Conservation (phyloP, 2,113 vertebrate species). For the Phalacrocorax aristotelis region DNA sequence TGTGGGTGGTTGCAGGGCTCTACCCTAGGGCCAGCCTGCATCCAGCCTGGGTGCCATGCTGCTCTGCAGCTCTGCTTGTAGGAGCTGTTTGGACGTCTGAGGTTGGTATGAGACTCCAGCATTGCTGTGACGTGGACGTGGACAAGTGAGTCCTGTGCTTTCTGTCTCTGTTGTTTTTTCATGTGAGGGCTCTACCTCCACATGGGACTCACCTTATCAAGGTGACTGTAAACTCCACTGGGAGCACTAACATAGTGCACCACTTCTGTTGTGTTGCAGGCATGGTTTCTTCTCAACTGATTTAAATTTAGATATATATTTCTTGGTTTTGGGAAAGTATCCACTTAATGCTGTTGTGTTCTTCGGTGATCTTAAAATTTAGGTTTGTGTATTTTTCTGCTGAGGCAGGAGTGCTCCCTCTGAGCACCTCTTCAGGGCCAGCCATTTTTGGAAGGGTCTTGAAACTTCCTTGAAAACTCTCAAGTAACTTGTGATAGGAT, state of each 20-base stretch:
- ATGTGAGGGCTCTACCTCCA: not conserved
- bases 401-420: not conserved
- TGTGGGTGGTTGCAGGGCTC: accelerated
- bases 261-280: not conserved
- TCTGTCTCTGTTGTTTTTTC: not conserved
- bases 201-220: not conserved
- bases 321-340: not conserved
- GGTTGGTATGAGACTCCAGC: not conserved
- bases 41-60: accelerated
- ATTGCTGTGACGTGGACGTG: not conserved
- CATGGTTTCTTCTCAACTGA: not conserved
- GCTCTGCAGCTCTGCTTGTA: too few species aligned
- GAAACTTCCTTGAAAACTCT: not conserved
- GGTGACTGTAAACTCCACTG: not conserved
- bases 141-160: not conserved
- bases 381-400: not conserved
- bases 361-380: not conserved
- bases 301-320: not conserved
- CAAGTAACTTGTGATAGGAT: not conserved
- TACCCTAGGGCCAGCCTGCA: accelerated
- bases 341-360: not conserved
- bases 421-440: not conserved
- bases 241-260: accelerated
- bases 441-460: not conserved
- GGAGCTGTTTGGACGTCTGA: not conserved